Base-by-base conservation (phyloP, 1,140 invertebrate species). In the Choristoneura fumiferana region DNA sequence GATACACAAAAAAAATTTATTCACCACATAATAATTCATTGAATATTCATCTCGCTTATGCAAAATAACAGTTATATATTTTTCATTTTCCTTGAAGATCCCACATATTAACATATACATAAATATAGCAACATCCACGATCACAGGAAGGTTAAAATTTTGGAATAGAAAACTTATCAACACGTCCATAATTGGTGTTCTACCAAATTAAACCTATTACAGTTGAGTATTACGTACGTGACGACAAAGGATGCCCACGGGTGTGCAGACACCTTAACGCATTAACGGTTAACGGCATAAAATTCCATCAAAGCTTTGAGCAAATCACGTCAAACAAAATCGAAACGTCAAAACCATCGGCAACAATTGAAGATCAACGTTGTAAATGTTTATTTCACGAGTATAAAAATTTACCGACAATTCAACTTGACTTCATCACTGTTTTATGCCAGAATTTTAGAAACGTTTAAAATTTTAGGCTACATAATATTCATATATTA, bases 11-110 rank as follows among this genome's bases (percentile, higher is more conserved):
- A 84, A 73, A 85, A 86, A 76, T 84, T 85, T 89, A 87, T 87
- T 87, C 78, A 87, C 84, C 84, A 89, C 84, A 87, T 87, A 89
- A 86, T 85, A 80, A 83, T 83, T 85, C 72, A 75, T 81, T 86
- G 76, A 81, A 85, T 82, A 80, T 73, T 73, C 79, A 78, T 86
- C 77, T 88, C 84, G 85, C 78, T 79, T 71, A 74, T 71, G 82
- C 81, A 88, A 86, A 82, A 88, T 88, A 88, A 88, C 85, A 85
- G 72, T 76, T 78, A 81, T 79, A 81, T 79, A 62, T 76, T 76
- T 71, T 37, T 35, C 72, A 73, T 76, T 69, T 81, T 74, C 61
- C 74, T 76, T 80, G 75, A 84, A 84, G 79, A 83, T 78, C 60
- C 71, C 77, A 80, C 73, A 73, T 83, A 82, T 78, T 79, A 78